A percentile compares a stretch with the other conserved stretches of the same genome.
phyloP scores from a whole-genome alignment of 2,888 invertebrate genomes.

The Acholoe squamosa region DNA sequence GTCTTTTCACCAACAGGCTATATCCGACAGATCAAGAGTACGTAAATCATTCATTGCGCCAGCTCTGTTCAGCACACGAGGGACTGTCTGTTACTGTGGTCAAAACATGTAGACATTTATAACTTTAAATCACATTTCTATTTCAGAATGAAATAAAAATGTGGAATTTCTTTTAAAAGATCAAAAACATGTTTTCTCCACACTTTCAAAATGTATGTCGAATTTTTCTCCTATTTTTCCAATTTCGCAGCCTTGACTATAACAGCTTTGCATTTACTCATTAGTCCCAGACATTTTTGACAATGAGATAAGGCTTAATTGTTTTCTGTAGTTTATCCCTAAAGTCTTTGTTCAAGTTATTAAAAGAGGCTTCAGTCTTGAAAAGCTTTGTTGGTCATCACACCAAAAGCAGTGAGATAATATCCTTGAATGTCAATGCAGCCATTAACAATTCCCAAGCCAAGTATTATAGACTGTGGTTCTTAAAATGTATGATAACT shows the following conservation, averaged over 20 bases:
- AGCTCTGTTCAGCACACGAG: background rate
- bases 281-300: background rate
- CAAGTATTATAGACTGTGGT: no score
- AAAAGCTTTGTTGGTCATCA: no score
- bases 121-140: background rate
- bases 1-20: constrained; percentile 22
- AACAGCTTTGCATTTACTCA: constrained; percentile 1
- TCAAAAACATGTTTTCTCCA: background rate
- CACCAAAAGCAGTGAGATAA: no score
- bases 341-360: background rate
- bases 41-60: background rate
- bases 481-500: no score
- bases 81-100: background rate
- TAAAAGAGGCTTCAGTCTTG: no score
- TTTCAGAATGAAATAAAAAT: no score
- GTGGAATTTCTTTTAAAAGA: no score
- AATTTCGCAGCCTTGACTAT: background rate
- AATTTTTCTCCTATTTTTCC: background rate
- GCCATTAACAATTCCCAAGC: no score
- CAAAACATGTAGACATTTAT: constrained; percentile 14
- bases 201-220: background rate
- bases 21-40: background rate
- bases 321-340: background rate
- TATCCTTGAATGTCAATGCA: no score
- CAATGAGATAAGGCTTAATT: background rate